phyloP scores from a whole-genome alignment of 2,888 invertebrate species.

The Pheosia tremula region DNA sequence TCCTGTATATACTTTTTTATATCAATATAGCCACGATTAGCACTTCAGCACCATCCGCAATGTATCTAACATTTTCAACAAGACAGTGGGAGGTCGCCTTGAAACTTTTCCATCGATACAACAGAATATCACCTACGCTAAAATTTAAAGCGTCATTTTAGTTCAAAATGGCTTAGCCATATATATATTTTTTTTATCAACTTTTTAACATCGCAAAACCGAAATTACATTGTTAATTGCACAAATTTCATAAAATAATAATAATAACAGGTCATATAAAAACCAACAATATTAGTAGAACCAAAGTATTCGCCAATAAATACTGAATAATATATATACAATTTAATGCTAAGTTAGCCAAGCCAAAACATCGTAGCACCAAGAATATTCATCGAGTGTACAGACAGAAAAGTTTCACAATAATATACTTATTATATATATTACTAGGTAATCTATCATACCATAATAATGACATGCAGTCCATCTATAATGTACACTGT shows the following conservation, averaged over 20 bases:
- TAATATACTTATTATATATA: slow-evolving; percentile 18
- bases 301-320: slow-evolving; percentile 75
- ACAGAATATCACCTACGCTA: slow-evolving; percentile 67
- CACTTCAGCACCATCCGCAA: slow-evolving; percentile 67
- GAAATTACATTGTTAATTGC: slow-evolving; percentile 33
- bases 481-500: slow-evolving; percentile 62
- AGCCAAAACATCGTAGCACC: slow-evolving; percentile 82
- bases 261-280: slow-evolving; percentile 39
- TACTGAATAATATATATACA: slow-evolving; percentile 67
- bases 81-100: slow-evolving; percentile 71
- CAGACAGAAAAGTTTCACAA: slow-evolving; percentile 80
- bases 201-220: slow-evolving; percentile 35
- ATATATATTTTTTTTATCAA: slow-evolving; percentile 33
- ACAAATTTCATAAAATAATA: slow-evolving; percentile 31
- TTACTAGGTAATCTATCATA: slow-evolving; percentile 41
- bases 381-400: slow-evolving; percentile 71
- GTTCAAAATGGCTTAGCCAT: slow-evolving; percentile 71
- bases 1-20: slow-evolving; percentile 4
- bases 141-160: slow-evolving; percentile 71
- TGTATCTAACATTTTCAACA: slow-evolving; percentile 37
- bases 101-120: slow-evolving; percentile 81
- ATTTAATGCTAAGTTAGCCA: slow-evolving; percentile 79
- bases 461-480: slow-evolving; percentile 62
- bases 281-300: slow-evolving; percentile 55
- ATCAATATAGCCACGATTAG: slow-evolving; percentile 30